phyloP scores from a whole-genome alignment of 2,113 vertebrate species.

The Rynchops niger region DNA sequence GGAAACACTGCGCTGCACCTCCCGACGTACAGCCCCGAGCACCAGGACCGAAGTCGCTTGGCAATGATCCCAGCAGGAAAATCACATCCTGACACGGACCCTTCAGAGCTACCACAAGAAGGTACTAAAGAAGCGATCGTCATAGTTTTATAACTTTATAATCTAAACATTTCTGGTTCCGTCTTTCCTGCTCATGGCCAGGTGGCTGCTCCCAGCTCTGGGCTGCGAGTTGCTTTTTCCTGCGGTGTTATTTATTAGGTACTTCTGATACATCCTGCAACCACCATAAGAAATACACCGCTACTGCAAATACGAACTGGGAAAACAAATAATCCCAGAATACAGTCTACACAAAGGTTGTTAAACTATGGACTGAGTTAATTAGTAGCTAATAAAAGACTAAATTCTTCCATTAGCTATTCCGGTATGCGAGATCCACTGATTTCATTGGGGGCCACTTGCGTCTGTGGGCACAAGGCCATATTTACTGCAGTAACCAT shows the following conservation, averaged over 20 bases:
- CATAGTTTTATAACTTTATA: neutral
- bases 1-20: neutral
- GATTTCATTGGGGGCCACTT: neutral
- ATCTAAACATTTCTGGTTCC: neutral
- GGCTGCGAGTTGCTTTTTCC: neutral
- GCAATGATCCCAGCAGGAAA: neutral
- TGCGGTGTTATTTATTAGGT: neutral
- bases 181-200: accelerated
- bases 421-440: neutral
- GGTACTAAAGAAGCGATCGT: accelerated
- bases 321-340: neutral
- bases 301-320: neutral
- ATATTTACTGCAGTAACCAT: neutral
- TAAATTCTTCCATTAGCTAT: neutral
- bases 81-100: neutral
- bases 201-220: neutral
- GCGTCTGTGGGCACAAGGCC: neutral
- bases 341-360: neutral
- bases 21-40: neutral
- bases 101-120: no score
- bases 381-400: neutral
- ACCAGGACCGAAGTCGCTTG: accelerated
- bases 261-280: neutral
- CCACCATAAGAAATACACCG: neutral
- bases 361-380: neutral